Conservation (phyloP, 2,888 invertebrate species). For the Shargacucullia verbasci region DNA sequence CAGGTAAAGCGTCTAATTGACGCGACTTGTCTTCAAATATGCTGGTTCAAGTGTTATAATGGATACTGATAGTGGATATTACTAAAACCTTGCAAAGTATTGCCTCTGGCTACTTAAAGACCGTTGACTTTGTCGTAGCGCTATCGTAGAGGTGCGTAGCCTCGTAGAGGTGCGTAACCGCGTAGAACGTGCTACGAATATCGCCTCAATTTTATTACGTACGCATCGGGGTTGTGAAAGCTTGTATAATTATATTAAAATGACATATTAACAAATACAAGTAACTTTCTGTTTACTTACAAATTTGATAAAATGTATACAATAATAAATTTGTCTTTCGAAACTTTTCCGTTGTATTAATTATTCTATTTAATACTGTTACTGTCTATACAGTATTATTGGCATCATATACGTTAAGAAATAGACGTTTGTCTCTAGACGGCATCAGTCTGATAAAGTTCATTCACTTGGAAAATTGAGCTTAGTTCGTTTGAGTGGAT, state of each 20-base stretch:
- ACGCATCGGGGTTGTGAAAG: no score
- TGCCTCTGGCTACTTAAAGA: background rate
- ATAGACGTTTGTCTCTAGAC: conserved; percentile 8
- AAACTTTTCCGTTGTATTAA: conserved; percentile 20
- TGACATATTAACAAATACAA: conserved; percentile 25
- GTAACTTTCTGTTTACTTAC: conserved; percentile 34
- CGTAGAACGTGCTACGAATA: conserved; percentile 24
- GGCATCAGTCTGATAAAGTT: conserved; percentile 53
- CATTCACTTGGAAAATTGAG: conserved; percentile 58
- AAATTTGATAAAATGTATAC: conserved; percentile 15
- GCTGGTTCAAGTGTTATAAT: conserved; percentile 22
- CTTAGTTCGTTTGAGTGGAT: conserved; percentile 22
- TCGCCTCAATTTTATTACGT: background rate
- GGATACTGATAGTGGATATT: conserved; percentile 18
- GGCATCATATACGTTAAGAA: background rate
- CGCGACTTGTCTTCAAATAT: conserved; percentile 44
- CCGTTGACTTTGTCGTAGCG: conserved; percentile 21
- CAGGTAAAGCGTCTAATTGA: conserved; percentile 46
- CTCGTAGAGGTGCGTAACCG: conserved; percentile 36
- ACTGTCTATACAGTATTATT: conserved; percentile 9
- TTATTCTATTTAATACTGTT: conserved; percentile 31
- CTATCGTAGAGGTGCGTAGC: conserved; percentile 36
- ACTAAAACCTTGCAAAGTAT: conserved; percentile 14
- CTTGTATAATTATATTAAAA: no score
- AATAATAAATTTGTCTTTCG: conserved; percentile 29